Percentiles rank a stretch among this genome's conserved stretches.
These are phyloP conservation scores for Dynastes hyllus DNA, from an alignment of 2,888 invertebrate genomes.

Conservation along the genomic window DNA sequence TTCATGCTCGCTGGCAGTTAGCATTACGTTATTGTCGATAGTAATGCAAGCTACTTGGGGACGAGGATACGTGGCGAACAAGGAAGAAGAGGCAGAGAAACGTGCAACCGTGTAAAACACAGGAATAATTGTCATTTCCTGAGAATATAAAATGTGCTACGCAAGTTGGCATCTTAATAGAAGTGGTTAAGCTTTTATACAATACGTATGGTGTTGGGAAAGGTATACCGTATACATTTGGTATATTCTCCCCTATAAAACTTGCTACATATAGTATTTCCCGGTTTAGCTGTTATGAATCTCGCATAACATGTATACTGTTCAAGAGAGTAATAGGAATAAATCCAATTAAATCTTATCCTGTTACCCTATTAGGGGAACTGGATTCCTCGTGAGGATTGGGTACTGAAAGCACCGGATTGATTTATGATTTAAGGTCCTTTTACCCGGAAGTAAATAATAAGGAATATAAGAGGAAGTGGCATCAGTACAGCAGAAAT, in stretches of 20 bases:
- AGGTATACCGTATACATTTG: too few species aligned
- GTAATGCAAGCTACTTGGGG: not conserved
- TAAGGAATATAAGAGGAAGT: not conserved
- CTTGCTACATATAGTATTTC: too few species aligned
- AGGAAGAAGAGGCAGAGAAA: not conserved
- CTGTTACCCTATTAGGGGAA: constrained; percentile 61
- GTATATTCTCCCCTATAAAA: too few species aligned
- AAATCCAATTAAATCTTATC: constrained; percentile 63
- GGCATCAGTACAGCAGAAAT: too few species aligned
- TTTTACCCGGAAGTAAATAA: constrained; percentile 46
- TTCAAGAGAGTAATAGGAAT: constrained; percentile 58
- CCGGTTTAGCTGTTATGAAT: constrained; percentile 43
- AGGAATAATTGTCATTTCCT: too few species aligned
- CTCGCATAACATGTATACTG: constrained; percentile 47
- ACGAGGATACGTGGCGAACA: not conserved
- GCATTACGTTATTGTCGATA: constrained; percentile 1
- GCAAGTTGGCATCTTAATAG: too few species aligned
- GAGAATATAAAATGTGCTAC: too few species aligned
- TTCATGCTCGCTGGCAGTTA: not conserved
- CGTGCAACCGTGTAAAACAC: not conserved
- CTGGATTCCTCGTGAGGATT: constrained; percentile 58
- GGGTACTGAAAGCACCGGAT: constrained; percentile 59
- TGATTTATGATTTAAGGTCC: constrained; percentile 62
- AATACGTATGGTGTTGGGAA: too few species aligned
- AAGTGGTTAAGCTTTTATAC: too few species aligned